Base-by-base conservation (phyloP, 2,888 invertebrate species). In the Nemoura dubitans region DNA sequence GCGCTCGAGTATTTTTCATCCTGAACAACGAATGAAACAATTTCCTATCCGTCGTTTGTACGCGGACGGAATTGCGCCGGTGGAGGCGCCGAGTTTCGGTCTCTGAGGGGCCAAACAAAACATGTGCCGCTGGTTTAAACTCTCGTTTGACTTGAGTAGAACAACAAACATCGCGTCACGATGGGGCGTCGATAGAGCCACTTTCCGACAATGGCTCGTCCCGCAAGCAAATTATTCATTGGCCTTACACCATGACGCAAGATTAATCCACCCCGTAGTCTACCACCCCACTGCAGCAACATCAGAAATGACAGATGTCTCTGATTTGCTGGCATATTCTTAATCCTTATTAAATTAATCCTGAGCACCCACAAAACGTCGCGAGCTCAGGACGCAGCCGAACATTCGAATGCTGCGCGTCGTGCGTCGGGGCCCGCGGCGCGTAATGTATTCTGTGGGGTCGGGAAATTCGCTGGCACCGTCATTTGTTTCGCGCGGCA, bases 311-410 rank as follows among this genome's bases (percentile, higher is more conserved):
- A 84, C 84, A 84, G 84, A 84, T 84, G 84, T 76, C 84, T n/a
- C 81, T 81, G 81, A 29, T 81, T 81, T 78, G 78, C 27, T 81
- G 29, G 76, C 76, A 84, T 84, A 84, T 84, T 84, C 84, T 76
- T 76, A 43, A 29, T 29, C 84, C 84, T 84, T 84, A 84, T 84
- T 84, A 84, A 84, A 84, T 84, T 76, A 84, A 84, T 84, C 84
- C 84, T n/a, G n/a, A 30, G 5, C 30, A 30, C 30, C 81, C 81
- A 30, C 30, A 30, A 81, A 29, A 29, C 81, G 30, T 81, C 59
- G 59, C 21, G 59, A 59, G 21, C 16, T 21, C 14, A 21, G 59
- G 21, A 59, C 14, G 2, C 10, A 78, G 78, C 0, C 27, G 28
- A 78, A 78, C 27, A 78, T 78, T 78, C 25, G 78, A 78, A 78